Conservation (phyloP, 2,888 invertebrate genomes). For the Chironomus tentans region DNA sequence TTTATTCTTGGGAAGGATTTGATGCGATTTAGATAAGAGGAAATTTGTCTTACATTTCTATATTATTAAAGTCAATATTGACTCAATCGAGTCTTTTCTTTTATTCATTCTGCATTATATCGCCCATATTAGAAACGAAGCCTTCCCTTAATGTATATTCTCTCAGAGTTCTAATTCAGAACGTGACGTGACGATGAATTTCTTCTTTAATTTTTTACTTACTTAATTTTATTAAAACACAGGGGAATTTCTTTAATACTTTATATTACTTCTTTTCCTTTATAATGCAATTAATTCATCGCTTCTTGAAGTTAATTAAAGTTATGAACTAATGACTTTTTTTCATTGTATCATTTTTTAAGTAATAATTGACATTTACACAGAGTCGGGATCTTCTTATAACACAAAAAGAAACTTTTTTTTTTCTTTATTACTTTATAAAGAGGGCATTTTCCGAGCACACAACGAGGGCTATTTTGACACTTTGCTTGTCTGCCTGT, state of each 20-base stretch:
- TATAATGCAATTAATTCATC: not conserved
- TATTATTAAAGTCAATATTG: not conserved
- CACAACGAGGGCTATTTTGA: too few species aligned
- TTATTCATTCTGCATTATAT: too few species aligned
- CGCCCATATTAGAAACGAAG: not conserved
- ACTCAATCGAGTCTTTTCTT: not conserved
- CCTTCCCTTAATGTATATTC: not conserved
- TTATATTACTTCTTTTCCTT: not conserved
- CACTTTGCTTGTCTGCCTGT: too few species aligned
- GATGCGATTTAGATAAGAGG: not conserved
- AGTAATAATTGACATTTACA: slow-evolving; percentile 21
- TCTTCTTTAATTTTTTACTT: not conserved
- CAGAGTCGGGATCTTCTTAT: slow-evolving; percentile 5
- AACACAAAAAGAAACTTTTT: slow-evolving; percentile 2
- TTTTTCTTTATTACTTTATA: not conserved
- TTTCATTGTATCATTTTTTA: not conserved
- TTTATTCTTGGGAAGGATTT: not conserved
- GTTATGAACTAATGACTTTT: not conserved
- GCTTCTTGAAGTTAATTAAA: not conserved
- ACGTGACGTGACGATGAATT: not conserved
- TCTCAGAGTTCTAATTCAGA: not conserved
- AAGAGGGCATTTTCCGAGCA: too few species aligned
- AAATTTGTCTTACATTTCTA: not conserved
- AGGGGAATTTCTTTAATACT: not conserved
- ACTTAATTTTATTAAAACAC: not conserved